Conservation (phyloP, 2,113 vertebrate genomes). For the Salminus brasiliensis region DNA sequence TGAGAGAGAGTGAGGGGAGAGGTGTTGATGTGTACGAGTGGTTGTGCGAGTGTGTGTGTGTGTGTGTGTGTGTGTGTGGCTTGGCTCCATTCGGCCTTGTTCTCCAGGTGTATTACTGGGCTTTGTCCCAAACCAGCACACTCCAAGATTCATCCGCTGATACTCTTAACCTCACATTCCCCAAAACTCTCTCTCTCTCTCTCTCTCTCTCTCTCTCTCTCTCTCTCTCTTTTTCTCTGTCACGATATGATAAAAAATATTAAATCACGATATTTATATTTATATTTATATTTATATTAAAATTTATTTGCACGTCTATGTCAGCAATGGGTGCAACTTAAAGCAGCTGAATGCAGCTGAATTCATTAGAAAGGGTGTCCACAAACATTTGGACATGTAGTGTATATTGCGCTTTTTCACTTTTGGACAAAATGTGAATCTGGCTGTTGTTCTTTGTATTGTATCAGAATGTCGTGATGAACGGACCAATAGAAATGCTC, state of each 20-base stretch:
- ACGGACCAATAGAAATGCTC: too few species aligned
- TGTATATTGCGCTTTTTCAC: too few species aligned
- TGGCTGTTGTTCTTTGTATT: too few species aligned
- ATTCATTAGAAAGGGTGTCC: too few species aligned
- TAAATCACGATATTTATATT: slow-evolving; percentile 10
- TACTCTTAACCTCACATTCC: slow-evolving; percentile 35
- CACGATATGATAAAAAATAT: too few species aligned
- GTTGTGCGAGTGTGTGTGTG: slow-evolving; percentile 51
- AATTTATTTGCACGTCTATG: too few species aligned
- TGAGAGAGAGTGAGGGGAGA: slow-evolving; percentile 49
- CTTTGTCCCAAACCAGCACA: slow-evolving; percentile 59
- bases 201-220: neutral
- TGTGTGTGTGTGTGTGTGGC: slow-evolving; percentile 57
- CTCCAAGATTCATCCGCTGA: slow-evolving; percentile 37
- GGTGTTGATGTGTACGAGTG: slow-evolving; percentile 57
- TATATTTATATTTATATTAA: neutral
- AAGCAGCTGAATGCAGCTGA: too few species aligned
- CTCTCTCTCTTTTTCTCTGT: slow-evolving; percentile 13
- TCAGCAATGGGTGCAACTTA: too few species aligned
- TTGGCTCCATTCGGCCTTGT: slow-evolving; percentile 27
- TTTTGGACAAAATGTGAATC: too few species aligned
- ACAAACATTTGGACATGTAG: too few species aligned
- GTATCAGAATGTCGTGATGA: too few species aligned
- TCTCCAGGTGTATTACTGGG: slow-evolving; percentile 68
- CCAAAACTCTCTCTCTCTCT: neutral